These are phyloP conservation scores for Crossocerus cetratus DNA, from an alignment of 2,888 invertebrate species.

Conservation along the genomic window DNA sequence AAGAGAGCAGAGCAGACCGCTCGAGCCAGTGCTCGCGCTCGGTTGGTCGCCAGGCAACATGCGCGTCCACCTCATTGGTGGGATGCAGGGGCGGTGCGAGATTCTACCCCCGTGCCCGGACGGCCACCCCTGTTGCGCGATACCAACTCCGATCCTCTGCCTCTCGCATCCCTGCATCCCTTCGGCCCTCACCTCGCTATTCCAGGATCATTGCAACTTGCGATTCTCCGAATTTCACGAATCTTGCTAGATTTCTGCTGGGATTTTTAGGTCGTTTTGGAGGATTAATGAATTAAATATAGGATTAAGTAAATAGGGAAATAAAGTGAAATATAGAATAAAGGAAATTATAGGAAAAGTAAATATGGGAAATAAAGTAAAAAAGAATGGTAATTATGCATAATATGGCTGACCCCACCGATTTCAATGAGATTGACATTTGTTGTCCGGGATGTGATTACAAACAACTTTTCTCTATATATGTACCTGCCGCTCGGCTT, in stretches of 20 bases:
- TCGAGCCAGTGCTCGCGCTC: conserved; percentile 11
- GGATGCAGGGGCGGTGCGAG: conserved; percentile 65
- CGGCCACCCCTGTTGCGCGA: conserved; percentile 45
- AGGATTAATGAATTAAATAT: too few species aligned
- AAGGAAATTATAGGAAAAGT: too few species aligned
- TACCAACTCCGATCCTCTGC: conserved; percentile 13
- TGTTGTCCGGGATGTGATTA: too few species aligned
- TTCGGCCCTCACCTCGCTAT: conserved; percentile 6
- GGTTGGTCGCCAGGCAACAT: conserved; percentile 57
- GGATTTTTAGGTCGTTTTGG: too few species aligned
- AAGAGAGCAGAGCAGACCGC: conserved; percentile 18
- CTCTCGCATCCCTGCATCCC: conserved; percentile 50
- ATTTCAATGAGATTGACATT: too few species aligned
- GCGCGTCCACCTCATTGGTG: conserved; percentile 54
- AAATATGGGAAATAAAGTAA: too few species aligned
- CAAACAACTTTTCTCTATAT: too few species aligned
- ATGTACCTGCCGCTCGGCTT: too few species aligned
- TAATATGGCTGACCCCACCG: too few species aligned
- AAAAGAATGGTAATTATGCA: too few species aligned
- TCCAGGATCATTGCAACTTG: background rate
- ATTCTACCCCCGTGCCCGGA: conserved; percentile 54
- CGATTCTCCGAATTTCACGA: conserved; percentile 32
- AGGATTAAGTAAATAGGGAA: too few species aligned
- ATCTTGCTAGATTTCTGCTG: background rate
- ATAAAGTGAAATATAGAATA: too few species aligned